Percentiles rank a stretch among this genome's conserved stretches.
phyloP scores from a whole-genome alignment of 2,888 invertebrate species.

The Drepanosiphum platanoidis region DNA sequence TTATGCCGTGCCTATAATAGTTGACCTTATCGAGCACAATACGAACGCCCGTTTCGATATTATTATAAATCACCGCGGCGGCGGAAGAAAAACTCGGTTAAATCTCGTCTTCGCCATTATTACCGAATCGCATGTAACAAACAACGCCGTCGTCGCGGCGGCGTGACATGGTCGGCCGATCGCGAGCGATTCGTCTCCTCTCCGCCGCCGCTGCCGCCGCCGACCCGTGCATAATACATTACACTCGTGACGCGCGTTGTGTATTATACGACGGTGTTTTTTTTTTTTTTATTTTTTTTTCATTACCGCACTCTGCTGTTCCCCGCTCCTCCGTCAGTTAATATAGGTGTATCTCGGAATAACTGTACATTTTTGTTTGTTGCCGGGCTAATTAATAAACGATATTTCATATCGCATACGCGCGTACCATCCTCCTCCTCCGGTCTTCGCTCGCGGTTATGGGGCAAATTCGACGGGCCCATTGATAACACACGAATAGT shows the following conservation, averaged over 20 bases:
- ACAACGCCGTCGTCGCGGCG: background rate
- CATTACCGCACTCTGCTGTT: background rate
- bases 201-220: background rate
- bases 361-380: conserved; percentile 39
- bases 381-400: conserved; percentile 27
- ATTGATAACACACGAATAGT: background rate
- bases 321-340: background rate
- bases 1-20: too few relatives aligned
- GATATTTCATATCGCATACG: background rate
- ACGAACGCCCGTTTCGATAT: too few relatives aligned
- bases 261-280: background rate
- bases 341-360: background rate
- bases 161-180: conserved; percentile 21
- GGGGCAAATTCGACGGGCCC: background rate
- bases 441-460: background rate
- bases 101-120: conserved; percentile 6
- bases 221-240: background rate
- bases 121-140: conserved; percentile 26
- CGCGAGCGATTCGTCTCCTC: background rate
- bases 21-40: too few relatives aligned
- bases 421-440: background rate
- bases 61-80: background rate
- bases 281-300: too few relatives aligned
- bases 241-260: background rate
- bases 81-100: conserved; percentile 33